Conservation (phyloP, 2,113 vertebrate species). For the Nothoprocta pentlandii region DNA sequence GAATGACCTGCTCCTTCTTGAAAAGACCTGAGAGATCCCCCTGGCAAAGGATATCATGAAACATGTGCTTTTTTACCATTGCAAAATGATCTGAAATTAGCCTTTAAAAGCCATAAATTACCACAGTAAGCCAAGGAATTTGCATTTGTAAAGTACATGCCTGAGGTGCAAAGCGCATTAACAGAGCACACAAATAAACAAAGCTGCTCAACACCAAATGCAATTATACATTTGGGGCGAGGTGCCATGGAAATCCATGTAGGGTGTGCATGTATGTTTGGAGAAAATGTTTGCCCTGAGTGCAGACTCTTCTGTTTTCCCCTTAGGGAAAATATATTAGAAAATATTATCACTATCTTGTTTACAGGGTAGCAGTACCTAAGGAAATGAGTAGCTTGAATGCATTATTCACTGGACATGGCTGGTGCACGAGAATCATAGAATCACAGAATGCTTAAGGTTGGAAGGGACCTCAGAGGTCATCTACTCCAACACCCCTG, state of each 20-base stretch:
- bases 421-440: neutral
- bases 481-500: too few species aligned
- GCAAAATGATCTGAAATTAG: constrained; percentile 54
- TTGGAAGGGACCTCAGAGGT: too few species aligned
- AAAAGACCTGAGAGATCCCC: neutral
- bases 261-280: neutral
- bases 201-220: constrained; percentile 55
- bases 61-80: neutral
- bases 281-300: neutral
- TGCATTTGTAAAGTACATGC: constrained; percentile 72
- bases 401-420: neutral
- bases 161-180: constrained; percentile 66
- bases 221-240: constrained; percentile 54
- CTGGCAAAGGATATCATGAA: neutral
- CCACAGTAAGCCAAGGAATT: constrained; percentile 66
- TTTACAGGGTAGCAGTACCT: neutral
- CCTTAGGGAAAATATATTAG: neutral
- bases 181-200: constrained; percentile 64
- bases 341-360: neutral
- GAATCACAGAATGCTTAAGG: too few species aligned
- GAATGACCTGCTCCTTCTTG: neutral
- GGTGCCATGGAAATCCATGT: constrained; percentile 24
- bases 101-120: constrained; percentile 48
- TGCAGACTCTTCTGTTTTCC: neutral
- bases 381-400: neutral